Evolutionary conservation across 2,888 invertebrate species (phyloP), one percentile per base, ranked within the genome.

Genomic region (Philopedon plagiatum): DNA sequence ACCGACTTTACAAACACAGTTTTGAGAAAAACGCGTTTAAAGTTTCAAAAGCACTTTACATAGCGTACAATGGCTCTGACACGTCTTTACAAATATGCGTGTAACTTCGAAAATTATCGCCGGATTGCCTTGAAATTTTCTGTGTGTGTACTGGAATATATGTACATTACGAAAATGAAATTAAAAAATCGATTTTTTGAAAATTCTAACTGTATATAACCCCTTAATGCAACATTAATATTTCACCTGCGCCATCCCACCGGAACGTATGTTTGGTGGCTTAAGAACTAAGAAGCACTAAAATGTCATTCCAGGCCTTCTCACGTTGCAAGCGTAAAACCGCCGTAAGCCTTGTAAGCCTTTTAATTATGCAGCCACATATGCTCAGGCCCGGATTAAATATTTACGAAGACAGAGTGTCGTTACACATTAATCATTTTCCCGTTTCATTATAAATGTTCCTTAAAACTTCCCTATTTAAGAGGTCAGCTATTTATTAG

Each of bases 311-410:
- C 32, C 51, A 39, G 13, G 51, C 57, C 49, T 70, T 64, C 64
- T 69, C 69, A 69, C 69, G 69, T 62, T 62, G 56, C 56, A 56
- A 37, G 39, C 13, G 39, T 13, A 19, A 69, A 69, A 68, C 68
- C 62, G 37, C 56, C 61, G 46, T 61, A 61, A 44, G 61, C 61
- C 61, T 44, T 61, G 61, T 74, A 75, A 54, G 65, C 68, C 64
- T 76, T 77, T 78, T 78, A 79, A 80, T 80, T 80, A 80, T 80
- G 78, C 78, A 79, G 73, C 69, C 67, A 75, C 77, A 78, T 77
- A 78, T 79, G 78, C 76, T 78, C 77, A 75, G 73, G 71, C 72
- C 69, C 69, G 71, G 73, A 79, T 80, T 76, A 78, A 76, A 76
- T 78, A 80, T 80, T 80, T 78, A 79, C 77, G 76, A 76, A 74